Evolutionary conservation across 2,888 invertebrate species (phyloP), one percentile per base, ranked within the genome.

Genomic region (Fabriciana adippe): DNA sequence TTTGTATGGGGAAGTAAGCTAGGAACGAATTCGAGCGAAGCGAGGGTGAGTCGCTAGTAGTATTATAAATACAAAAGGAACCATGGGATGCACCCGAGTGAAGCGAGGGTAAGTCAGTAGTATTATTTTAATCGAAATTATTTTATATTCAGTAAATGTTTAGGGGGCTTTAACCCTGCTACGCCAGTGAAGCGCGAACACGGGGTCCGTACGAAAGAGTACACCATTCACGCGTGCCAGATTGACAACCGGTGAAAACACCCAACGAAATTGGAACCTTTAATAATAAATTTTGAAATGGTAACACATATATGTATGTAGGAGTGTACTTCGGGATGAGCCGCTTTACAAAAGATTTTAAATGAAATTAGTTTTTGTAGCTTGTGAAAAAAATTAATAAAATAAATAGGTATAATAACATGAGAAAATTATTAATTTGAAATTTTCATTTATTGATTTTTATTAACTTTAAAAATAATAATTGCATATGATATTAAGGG

Each of bases 201-300:
- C 73, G 72, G 75, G 65, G 47, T 55, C 71, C 72, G 77, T 75
- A 72, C 73, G 70, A 77, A 78, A 79, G 80, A 76, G 79, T 77
- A 64, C 73, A 68, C 75, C 83, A 84, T 81, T 84, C 86, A 86
- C 81, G 87, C 88, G 86, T 80, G 71, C 63, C 79, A 80, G 85
- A 90, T 87, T 89, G 88, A 88, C 88, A 88, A 86, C 84, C 84
- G 85, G 79, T 81, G 79, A 84, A 86, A 84, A 73, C 72, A 71
- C 57, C 68, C 66, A 68, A 68, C 64, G 64, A 64, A 64, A 71
- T 67, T 65, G 64, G 50, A 41, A 66, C 55, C 61, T 57, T 67
- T 57, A 48, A 55, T 57, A 55, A 41, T 53, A 66, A 59, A 67
- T 54, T 55, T 55, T 62, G 57, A 64, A 64, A 66, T 48, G 41